These are phyloP conservation scores for Sterna hirundo DNA, from an alignment of 2,113 vertebrate genomes.

Conservation along the genomic window DNA sequence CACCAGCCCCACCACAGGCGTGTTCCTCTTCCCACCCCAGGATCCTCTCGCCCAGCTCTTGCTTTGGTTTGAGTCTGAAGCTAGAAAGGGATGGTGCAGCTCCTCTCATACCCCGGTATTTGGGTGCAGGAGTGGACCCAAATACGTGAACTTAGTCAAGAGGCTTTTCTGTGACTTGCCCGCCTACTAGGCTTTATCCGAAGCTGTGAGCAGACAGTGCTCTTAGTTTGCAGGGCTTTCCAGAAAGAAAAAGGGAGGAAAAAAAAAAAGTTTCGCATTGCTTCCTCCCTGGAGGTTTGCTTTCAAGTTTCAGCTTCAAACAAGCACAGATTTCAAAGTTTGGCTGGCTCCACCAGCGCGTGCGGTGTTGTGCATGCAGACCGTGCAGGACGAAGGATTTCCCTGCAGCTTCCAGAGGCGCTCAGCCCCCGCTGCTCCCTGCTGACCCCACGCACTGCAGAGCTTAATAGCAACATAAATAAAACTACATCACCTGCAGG, in stretches of 20 bases:
- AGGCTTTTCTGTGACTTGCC: neutral
- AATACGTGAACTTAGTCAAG: neutral
- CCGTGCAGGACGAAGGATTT: neutral
- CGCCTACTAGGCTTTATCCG: neutral
- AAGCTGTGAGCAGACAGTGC: neutral
- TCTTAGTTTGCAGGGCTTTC: neutral
- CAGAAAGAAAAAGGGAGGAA: neutral
- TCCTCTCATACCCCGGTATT: neutral
- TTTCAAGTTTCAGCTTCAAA: slow-evolving; percentile 55
- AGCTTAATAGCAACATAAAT: neutral
- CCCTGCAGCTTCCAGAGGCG: neutral
- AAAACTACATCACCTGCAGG: neutral
- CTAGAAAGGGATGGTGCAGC: neutral
- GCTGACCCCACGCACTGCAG: neutral
- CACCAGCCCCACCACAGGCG: neutral
- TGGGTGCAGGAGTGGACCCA: neutral
- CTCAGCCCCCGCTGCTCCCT: neutral
- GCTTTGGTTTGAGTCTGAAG: neutral
- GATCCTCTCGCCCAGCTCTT: neutral
- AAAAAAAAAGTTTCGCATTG: neutral
- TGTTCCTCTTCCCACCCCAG: neutral
- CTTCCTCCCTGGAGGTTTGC: slow-evolving; percentile 17
- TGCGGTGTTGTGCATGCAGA: neutral
- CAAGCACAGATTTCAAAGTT: slow-evolving; percentile 36
- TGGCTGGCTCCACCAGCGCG: neutral